Evolutionary conservation across 2,888 invertebrate genomes (phyloP).

Genomic region (Parnassius mnemosyne): DNA sequence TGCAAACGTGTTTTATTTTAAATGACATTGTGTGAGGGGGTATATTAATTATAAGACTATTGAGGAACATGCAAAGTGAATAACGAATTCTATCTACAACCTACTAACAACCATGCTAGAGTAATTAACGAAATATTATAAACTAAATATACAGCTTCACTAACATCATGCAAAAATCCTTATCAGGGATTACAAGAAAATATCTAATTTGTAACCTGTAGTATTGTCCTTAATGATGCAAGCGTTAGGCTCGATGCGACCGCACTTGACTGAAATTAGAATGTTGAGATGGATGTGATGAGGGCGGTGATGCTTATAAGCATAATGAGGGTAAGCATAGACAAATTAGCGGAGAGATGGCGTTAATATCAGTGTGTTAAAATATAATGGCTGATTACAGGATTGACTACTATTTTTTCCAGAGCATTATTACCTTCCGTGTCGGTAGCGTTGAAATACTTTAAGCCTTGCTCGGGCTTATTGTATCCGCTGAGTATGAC

Average conservation of each 20-base stretch:
- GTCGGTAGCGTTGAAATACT: slow-evolving; percentile 56
- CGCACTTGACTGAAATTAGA: slow-evolving; percentile 61
- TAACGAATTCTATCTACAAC: slow-evolving; percentile 21
- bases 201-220: slow-evolving; percentile 43
- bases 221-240: slow-evolving; percentile 56
- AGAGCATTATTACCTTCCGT: slow-evolving; percentile 39
- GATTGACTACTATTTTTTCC: not conserved
- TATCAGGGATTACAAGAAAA: slow-evolving; percentile 17
- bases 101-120: not conserved
- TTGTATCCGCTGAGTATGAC: slow-evolving; percentile 58
- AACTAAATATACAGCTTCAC: not conserved
- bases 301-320: slow-evolving; percentile 26
- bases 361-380: slow-evolving; percentile 12
- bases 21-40: no score
- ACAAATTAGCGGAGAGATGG: slow-evolving; percentile 10
- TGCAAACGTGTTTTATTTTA: no score
- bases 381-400: not conserved
- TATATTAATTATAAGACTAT: not conserved
- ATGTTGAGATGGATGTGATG: slow-evolving; percentile 36
- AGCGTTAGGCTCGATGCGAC: slow-evolving; percentile 53
- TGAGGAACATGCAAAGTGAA: slow-evolving; percentile 2
- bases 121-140: not conserved
- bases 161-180: slow-evolving; percentile 12
- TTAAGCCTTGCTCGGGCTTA: slow-evolving; percentile 44
- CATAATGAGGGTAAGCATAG: slow-evolving; percentile 20